Percentiles rank a stretch among this genome's conserved stretches.
Evolutionary conservation across 2,113 vertebrate species (phyloP).

Genomic region (Agelaius tricolor): DNA sequence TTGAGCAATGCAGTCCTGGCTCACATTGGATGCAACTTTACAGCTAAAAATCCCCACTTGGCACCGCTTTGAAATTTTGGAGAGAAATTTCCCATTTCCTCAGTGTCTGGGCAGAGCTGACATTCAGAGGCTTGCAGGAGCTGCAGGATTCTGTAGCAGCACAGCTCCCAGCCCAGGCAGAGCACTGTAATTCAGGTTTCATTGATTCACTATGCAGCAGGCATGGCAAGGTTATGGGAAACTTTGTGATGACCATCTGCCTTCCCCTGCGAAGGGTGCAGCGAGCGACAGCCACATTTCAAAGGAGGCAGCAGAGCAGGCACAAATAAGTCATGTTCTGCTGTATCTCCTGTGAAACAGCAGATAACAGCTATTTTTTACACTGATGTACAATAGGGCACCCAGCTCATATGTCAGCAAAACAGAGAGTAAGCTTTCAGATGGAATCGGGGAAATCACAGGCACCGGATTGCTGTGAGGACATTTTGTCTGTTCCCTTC

Average conservation of each 20-base stretch:
- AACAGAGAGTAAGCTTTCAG: background rate
- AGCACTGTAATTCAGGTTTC: constrained; percentile 30
- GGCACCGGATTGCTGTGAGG: background rate
- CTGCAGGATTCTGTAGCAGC: constrained; percentile 7
- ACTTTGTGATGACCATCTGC: constrained; percentile 40
- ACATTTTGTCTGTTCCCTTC: background rate
- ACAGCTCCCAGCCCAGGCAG: background rate
- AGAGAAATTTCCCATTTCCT: background rate
- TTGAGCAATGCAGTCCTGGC: constrained; percentile 1
- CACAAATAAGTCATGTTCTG: constrained; percentile 40
- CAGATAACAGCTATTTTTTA: constrained; percentile 49
- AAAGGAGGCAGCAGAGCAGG: constrained; percentile 19
- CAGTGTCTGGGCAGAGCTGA: background rate
- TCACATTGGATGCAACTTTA: background rate
- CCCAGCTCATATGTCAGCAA: constrained; percentile 32
- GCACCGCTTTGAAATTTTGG: background rate
- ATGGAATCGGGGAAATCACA: background rate
- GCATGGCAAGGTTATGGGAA: constrained; percentile 30
- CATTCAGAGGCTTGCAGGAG: constrained; percentile 18
- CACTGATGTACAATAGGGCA: constrained; percentile 23
- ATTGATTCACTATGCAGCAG: constrained; percentile 33
- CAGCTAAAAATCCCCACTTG: background rate
- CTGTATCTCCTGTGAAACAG: background rate
- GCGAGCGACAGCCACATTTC: background rate
- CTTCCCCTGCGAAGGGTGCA: background rate